These are phyloP conservation scores for Pelobates cultripes DNA, from an alignment of 2,797 vertebrate genomes.

Conservation along the genomic window DNA sequence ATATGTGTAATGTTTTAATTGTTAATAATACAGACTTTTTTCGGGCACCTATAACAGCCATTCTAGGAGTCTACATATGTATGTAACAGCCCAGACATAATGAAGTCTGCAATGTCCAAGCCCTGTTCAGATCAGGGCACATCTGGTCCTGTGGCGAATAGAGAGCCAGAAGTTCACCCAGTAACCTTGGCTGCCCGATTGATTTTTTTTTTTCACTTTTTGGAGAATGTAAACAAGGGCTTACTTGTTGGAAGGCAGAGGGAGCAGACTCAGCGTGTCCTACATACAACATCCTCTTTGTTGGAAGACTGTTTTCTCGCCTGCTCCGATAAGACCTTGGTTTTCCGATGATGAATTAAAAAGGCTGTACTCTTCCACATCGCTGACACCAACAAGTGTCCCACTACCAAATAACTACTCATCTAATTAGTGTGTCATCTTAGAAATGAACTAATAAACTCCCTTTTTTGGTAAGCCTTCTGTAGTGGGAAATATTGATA, in stretches of 20 bases:
- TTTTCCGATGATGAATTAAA: slow-evolving; percentile 18
- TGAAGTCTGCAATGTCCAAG: neutral
- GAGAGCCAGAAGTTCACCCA: neutral
- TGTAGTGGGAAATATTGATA: no score
- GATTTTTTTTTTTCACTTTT: slow-evolving; percentile 24
- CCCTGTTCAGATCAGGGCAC: slow-evolving; percentile 25
- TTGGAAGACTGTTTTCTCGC: neutral
- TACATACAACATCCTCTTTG: slow-evolving; percentile 49
- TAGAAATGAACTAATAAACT: no score
- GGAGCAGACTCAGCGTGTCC: slow-evolving; percentile 19
- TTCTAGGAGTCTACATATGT: no score
- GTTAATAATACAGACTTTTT: no score
- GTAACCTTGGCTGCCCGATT: slow-evolving; percentile 16
- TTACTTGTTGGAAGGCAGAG: slow-evolving; percentile 20
- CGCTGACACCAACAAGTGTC: neutral
- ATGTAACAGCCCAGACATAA: no score
- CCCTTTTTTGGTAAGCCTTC: no score
- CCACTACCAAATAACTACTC: no score
- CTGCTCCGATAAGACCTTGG: slow-evolving; percentile 25
- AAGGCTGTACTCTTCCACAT: slow-evolving; percentile 9
- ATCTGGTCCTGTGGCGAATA: slow-evolving; percentile 27
- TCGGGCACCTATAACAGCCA: no score
- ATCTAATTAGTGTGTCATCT: no score
- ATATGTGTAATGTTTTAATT: no score
- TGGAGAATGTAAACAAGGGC: slow-evolving; percentile 45